Evolutionary conservation across 2,113 vertebrate species (phyloP).

Genomic region (Calonectris borealis): DNA sequence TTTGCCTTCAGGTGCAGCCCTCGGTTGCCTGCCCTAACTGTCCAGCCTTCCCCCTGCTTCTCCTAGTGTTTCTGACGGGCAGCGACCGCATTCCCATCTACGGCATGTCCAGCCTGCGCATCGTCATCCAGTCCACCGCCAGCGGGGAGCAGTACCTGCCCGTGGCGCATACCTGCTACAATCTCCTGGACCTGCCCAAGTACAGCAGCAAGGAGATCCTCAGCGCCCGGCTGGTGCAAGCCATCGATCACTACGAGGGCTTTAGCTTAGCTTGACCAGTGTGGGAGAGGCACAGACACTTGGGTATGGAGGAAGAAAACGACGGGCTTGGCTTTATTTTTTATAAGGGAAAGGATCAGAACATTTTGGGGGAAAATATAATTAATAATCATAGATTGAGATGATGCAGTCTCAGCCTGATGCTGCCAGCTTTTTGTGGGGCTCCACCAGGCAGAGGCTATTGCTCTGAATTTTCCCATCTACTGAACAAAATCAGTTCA

Average conservation of each 20-base stretch:
- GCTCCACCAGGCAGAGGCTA: neutral
- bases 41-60: neutral
- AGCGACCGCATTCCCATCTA: conserved; percentile 98
- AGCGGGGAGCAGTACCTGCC: conserved; percentile 90
- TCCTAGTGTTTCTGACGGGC: conserved; percentile 93
- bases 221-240: conserved; percentile 83
- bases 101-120: conserved; percentile 93
- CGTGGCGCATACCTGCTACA: conserved; percentile 97
- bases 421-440: neutral
- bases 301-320: neutral
- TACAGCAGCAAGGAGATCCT: conserved; percentile 93
- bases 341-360: conserved; percentile 62
- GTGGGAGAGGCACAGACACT: neutral
- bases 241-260: conserved; percentile 95
- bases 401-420: neutral
- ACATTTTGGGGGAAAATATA: neutral
- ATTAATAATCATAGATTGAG: neutral
- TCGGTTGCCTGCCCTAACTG: fast-evolving
- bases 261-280: conserved; percentile 90
- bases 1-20: neutral
- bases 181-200: conserved; percentile 94
- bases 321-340: conserved; percentile 71
- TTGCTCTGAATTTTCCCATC: neutral
- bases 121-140: conserved; percentile 90
- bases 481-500: neutral